A percentile compares a stretch with the other conserved stretches of the same genome.
Conservation (phyloP, 2,113 vertebrate genomes). For the Lophochroa leadbeateri region DNA sequence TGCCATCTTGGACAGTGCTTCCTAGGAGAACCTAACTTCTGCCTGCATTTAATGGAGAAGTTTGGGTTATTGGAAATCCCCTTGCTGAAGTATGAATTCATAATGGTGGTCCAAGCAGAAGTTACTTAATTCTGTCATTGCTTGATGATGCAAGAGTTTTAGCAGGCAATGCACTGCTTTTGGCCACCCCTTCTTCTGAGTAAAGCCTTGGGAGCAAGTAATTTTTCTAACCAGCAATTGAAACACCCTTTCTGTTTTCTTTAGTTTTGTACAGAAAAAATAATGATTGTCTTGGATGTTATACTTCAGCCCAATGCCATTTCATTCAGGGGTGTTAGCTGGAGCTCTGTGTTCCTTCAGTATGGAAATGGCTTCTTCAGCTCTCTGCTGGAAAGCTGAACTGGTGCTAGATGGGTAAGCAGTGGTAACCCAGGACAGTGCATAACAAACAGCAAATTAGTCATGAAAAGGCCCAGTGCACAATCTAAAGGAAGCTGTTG, state of each 20-base stretch:
- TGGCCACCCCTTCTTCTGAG: background rate
- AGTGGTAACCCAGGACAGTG: background rate
- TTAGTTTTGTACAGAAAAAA: background rate
- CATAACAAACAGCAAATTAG: background rate
- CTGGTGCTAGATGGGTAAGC: background rate
- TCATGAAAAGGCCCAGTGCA: background rate
- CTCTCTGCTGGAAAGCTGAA: background rate
- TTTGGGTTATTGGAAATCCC: rapidly evolving
- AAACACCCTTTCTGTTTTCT: background rate
- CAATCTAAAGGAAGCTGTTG: background rate
- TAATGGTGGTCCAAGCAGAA: background rate
- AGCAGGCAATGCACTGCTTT: background rate
- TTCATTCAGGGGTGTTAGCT: background rate
- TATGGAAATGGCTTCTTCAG: background rate
- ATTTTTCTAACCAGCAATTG: background rate
- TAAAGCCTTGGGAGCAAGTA: background rate
- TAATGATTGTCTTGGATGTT: background rate
- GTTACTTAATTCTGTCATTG: background rate
- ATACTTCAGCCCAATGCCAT: background rate
- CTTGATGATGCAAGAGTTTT: background rate
- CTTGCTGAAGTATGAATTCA: background rate
- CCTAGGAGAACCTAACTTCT: background rate
- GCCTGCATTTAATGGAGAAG: background rate
- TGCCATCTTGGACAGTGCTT: background rate
- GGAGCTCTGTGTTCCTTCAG: background rate